Evolutionary conservation across 2,113 vertebrate genomes (phyloP), one percentile per base, ranked within the genome.

Genomic region (Percopsis transmontana): DNA sequence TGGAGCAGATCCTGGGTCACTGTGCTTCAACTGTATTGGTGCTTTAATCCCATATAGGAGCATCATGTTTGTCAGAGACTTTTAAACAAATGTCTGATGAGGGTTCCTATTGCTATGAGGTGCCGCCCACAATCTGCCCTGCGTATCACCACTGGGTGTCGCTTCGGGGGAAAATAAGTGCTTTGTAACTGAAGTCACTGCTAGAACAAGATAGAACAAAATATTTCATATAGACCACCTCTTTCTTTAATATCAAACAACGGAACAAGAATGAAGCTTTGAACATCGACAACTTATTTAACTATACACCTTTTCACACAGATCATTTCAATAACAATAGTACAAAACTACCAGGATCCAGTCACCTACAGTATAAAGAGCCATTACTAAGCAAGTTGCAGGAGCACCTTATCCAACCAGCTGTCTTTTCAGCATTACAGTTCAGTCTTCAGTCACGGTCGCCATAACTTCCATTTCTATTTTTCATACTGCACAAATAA

Each of bases 261-360:
- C 68, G 47, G 11, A 82, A 80, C 60, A 70, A 60, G 52, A 39
- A 74, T 67, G 40, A 59, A 56, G 70, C 59, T 80, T 62, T 66
- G 41, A 79, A 87, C 80, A 68, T 77, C 75, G 84, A 89, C 77
- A 84, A 87, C 69, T 85, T 82, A 85, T 78, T 68, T 67, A 65
- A 58, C 64, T 78, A 65, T 87, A 88, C 75, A 83, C 48, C 44
- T 82, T 70, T 84, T 56, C 65, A 75, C 61, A 66, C 68, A 79
- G 47, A 81, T 81, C 40, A 70, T 79, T 67, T 83, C 58, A 76
- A 62, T 83, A 74, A 79, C 66, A 77, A 80, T 72, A 70, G 84
- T 88, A 88, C 82, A 91, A 89, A 90, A 87, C 85, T 76, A 83
- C 79, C 44, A 80, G 64, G 50, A 77, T 75, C 75, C 73, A 72